A percentile compares a stretch with the other conserved stretches of the same genome.
Evolutionary conservation across 2,797 vertebrate genomes (phyloP).

Genomic region (Glyptemys insculpta): DNA sequence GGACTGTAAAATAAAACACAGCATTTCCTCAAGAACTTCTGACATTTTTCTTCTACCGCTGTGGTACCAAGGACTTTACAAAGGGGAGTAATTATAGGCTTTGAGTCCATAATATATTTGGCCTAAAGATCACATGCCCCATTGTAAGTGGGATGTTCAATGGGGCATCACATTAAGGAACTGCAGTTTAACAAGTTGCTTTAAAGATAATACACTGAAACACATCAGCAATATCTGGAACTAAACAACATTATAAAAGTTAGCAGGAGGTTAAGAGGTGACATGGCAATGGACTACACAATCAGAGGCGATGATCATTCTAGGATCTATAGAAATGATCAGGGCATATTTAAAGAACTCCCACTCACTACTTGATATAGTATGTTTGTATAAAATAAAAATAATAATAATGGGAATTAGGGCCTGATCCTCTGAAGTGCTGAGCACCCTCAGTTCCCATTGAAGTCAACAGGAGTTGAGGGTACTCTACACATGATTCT

Average conservation of each 20-base stretch:
- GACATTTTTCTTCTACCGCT: not conserved
- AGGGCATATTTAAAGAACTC: not conserved
- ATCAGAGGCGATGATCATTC: not conserved
- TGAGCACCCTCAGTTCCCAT: not conserved
- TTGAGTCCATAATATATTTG: not conserved
- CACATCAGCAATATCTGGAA: not conserved
- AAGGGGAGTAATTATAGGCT: not conserved
- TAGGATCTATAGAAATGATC: accelerated
- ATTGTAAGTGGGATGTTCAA: not conserved
- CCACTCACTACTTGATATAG: not conserved
- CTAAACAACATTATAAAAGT: not conserved
- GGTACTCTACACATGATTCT: accelerated
- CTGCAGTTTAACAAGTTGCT: not conserved
- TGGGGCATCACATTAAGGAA: not conserved
- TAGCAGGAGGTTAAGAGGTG: not conserved
- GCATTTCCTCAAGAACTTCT: not conserved
- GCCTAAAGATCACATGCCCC: not conserved
- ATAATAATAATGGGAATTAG: not conserved
- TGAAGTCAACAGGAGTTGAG: not conserved
- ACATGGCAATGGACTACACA: accelerated
- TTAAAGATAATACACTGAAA: accelerated
- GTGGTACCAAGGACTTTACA: not conserved
- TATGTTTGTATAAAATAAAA: not conserved
- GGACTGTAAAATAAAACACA: not conserved
- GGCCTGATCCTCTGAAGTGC: not conserved